Conservation (phyloP, 2,113 vertebrate species). For the Macroglossus sobrinus region DNA sequence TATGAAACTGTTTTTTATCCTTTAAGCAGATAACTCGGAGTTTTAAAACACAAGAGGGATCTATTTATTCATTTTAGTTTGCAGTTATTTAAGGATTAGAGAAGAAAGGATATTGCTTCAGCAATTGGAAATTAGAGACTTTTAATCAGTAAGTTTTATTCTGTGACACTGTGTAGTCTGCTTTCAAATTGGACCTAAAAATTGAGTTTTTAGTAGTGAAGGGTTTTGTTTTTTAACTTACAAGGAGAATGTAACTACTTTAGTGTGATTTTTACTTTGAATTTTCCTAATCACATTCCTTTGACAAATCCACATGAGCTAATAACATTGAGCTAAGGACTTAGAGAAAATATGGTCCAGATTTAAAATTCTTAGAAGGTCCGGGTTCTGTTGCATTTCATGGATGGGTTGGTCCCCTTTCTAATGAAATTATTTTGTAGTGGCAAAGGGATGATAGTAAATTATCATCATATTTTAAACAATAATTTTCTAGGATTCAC, state of each 20-base stretch:
- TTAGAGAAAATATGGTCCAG: background rate
- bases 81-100: background rate
- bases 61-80: background rate
- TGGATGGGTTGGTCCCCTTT: background rate
- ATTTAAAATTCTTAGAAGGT: background rate
- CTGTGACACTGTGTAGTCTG: background rate
- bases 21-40: background rate
- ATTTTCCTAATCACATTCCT: background rate
- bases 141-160: background rate
- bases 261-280: constrained; percentile 20
- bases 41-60: background rate
- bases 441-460: background rate
- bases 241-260: background rate
- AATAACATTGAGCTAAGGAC: background rate
- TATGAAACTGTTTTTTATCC: background rate
- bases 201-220: background rate
- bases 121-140: constrained; percentile 32
- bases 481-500: background rate
- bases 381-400: background rate
- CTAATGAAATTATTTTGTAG: constrained; percentile 3
- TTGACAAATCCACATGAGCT: background rate
- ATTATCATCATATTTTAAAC: background rate
- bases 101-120: background rate
- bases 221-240: background rate
- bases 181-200: constrained; percentile 1